Conservation (phyloP, 2,888 invertebrate species). For the Leucophenga montana region DNA sequence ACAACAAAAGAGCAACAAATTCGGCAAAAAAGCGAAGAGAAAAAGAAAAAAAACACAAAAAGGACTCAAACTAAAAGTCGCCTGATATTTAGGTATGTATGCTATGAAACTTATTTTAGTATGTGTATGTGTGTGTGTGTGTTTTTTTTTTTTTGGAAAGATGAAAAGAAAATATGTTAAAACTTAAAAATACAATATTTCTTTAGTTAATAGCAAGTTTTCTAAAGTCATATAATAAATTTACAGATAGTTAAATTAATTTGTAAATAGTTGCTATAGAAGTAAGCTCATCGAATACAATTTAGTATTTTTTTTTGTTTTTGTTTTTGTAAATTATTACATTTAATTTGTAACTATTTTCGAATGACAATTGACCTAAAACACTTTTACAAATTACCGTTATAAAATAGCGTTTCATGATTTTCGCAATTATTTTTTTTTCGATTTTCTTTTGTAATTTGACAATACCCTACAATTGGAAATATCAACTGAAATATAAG, state of each 20-base stretch:
- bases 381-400: conserved; percentile 15
- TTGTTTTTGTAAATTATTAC: neutral
- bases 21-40: neutral
- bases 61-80: conserved; percentile 61
- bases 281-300: too few species aligned
- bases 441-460: neutral
- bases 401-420: conserved; percentile 6
- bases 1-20: conserved; percentile 30
- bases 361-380: neutral
- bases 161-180: conserved; percentile 1
- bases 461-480: too few species aligned
- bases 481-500: too few species aligned
- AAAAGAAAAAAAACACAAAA: conserved; percentile 37
- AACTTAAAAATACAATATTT: neutral
- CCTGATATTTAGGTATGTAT: conserved; percentile 70
- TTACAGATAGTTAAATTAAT: too few species aligned
- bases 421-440: conserved; percentile 1
- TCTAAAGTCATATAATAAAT: neutral
- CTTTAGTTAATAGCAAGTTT: neutral
- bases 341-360: neutral
- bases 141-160: conserved; percentile 1
- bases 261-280: too few species aligned
- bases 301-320: too few species aligned
- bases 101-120: conserved; percentile 23
- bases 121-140: conserved; percentile 28